These are phyloP conservation scores for Burhinus oedicnemus DNA, from an alignment of 2,113 vertebrate genomes.

Conservation along the genomic window DNA sequence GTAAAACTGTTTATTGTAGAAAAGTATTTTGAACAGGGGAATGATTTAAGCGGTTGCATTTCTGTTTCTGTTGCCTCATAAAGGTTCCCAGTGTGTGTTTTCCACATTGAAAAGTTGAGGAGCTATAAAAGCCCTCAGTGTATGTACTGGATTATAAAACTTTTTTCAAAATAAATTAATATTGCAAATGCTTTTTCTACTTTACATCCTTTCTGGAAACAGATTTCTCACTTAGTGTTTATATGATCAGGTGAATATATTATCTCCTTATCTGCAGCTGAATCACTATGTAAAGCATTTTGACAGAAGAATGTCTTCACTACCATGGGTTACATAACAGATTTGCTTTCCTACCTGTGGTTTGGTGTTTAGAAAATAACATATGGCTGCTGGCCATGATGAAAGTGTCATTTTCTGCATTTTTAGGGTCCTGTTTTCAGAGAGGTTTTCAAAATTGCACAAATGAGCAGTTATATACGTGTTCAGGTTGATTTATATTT, in stretches of 20 bases:
- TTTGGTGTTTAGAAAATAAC: background rate
- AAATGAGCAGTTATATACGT: background rate
- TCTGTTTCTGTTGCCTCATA: conserved; percentile 3
- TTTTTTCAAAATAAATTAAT: background rate
- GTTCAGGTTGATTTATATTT: background rate
- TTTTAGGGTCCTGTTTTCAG: background rate
- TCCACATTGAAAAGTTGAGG: background rate
- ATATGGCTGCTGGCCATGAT: background rate
- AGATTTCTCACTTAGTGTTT: background rate
- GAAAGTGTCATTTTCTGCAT: background rate
- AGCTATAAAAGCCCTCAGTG: background rate
- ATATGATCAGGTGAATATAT: background rate
- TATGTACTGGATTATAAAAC: background rate
- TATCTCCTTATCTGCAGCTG: background rate
- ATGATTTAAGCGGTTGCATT: background rate
- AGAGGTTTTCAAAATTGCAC: background rate
- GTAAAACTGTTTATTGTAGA: background rate
- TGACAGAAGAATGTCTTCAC: background rate
- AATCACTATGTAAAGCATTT: background rate
- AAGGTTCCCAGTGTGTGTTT: background rate
- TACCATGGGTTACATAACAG: background rate
- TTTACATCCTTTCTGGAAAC: background rate
- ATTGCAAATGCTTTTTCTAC: background rate
- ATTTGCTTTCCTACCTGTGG: background rate
- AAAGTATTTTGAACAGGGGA: background rate